These are phyloP conservation scores for Anabacerthia variegaticeps DNA, from an alignment of 2,797 vertebrate genomes.

Conservation along the genomic window DNA sequence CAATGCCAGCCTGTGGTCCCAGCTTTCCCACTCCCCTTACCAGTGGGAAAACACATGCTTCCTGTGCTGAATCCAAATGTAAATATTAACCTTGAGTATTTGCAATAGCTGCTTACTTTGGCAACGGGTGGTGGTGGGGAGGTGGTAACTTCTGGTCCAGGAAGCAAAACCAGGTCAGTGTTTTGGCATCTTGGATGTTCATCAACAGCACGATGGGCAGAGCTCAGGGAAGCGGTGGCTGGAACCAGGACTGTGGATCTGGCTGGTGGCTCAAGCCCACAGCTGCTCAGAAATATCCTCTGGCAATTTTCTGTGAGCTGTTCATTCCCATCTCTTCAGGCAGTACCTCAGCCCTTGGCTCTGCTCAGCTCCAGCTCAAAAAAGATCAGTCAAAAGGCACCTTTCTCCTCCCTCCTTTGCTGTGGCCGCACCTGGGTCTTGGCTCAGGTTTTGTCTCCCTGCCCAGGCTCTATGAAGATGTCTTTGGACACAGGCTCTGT, in stretches of 20 bases:
- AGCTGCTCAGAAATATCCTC: background rate
- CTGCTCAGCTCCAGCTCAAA: background rate
- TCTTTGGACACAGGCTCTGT: background rate
- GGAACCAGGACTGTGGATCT: background rate
- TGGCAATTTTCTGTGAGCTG: background rate
- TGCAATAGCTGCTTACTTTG: constrained; percentile 23
- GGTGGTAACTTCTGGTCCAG: background rate
- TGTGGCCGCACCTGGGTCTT: background rate
- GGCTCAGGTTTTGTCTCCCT: background rate
- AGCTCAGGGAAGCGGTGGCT: background rate
- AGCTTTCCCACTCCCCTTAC: background rate
- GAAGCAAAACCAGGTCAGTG: background rate
- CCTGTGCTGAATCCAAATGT: background rate
- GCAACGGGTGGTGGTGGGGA: background rate
- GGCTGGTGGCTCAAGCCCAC: rapidly evolving
- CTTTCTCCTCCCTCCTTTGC: background rate
- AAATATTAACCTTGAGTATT: background rate
- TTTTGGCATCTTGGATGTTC: background rate
- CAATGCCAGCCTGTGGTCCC: background rate
- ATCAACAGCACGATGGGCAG: rapidly evolving
- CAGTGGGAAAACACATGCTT: background rate
- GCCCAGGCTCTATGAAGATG: background rate
- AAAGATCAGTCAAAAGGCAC: background rate
- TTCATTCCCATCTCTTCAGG: background rate
- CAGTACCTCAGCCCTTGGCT: background rate